These are phyloP conservation scores for Halictus quadricinctus DNA, from an alignment of 2,888 invertebrate genomes.

Conservation along the genomic window DNA sequence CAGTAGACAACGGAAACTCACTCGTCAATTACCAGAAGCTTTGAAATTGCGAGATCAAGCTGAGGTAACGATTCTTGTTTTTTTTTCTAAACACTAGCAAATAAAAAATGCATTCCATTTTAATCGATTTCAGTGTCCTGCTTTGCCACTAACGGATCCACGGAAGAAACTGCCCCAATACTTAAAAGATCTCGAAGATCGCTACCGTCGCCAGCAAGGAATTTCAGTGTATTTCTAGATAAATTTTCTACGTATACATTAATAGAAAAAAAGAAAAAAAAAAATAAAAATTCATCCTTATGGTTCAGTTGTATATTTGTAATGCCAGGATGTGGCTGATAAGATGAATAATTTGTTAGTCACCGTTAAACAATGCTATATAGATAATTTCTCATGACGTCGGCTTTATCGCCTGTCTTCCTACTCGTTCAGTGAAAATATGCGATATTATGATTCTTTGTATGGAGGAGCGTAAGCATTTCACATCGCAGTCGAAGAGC, in stretches of 20 bases:
- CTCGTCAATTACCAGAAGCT: conserved; percentile 81
- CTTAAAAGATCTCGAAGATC: conserved; percentile 55
- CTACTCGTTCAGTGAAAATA: conserved; percentile 51
- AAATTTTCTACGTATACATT: not conserved
- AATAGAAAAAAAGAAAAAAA: not conserved
- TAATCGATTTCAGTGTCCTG: conserved; percentile 68
- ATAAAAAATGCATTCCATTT: not conserved
- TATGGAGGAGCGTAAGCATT: not conserved
- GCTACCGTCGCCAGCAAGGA: not conserved
- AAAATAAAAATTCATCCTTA: conserved; percentile 9
- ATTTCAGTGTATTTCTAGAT: not conserved
- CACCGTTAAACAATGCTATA: conserved; percentile 12
- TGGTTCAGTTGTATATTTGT: not conserved
- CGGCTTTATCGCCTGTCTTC: conserved; percentile 71
- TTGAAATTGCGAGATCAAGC: conserved; percentile 69
- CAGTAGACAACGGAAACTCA: conserved; percentile 81
- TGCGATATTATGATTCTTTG: conserved; percentile 15
- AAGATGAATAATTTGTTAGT: conserved; percentile 40
- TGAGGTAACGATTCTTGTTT: conserved; percentile 58
- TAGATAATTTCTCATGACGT: conserved; percentile 46
- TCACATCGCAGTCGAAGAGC: not conserved
- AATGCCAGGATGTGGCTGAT: not conserved
- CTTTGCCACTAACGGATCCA: conserved; percentile 69
- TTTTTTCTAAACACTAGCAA: not conserved
- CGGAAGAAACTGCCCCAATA: conserved; percentile 61